Base-by-base conservation (phyloP, 1,140 invertebrate genomes). In the Pseudomyrmex concolor region DNA sequence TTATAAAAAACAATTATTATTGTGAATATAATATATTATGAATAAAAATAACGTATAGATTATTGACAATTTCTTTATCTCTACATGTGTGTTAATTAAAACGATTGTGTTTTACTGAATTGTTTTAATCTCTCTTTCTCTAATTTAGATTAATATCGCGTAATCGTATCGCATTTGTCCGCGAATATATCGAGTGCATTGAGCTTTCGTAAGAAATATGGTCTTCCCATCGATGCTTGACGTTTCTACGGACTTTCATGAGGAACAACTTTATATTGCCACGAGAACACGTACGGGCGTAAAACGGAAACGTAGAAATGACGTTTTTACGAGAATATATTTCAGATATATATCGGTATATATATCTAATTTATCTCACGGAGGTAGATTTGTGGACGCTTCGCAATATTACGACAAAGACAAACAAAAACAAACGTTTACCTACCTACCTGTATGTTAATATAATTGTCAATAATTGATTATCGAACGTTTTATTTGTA, bases 211-310 rank as follows among this genome's bases (percentile, higher is more conserved):
- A 59, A 81, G 77, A 59, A 64, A 82, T 73, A 86, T 66, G 84
- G 89, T 90, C 88, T 90, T 90, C 87, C 89, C 73, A 78, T 84
- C 87, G 71, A 90, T 86, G 77, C 77, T 89, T 85, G 55, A 84
- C 34, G 74, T 87, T 87, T 84, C 64, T 70, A 51, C 50, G 55
- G 51, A 76, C 71, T 66, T 60, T 84, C 72, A 57, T 86, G 80
- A 51, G 51, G 43, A 60, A 60, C 4, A 45, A 85, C 7, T 60
- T 50, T 70, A 80, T 34, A 34, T 34, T 34, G 22, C 48, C 54
- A 51, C 51, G 57, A 51, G 10, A 51, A 70, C 48, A 51, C 68
- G 72, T 59, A 34, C 54, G 60, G 12, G 17, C 13, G 34, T 48
- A 70, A 22, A 22, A 19, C 50, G 48, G 9, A 12, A 12, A 60